A percentile compares a stretch with the other conserved stretches of the same genome.
These are phyloP conservation scores for Lateolabrax maculatus DNA, from an alignment of 2,797 vertebrate species.

Conservation along the genomic window DNA sequence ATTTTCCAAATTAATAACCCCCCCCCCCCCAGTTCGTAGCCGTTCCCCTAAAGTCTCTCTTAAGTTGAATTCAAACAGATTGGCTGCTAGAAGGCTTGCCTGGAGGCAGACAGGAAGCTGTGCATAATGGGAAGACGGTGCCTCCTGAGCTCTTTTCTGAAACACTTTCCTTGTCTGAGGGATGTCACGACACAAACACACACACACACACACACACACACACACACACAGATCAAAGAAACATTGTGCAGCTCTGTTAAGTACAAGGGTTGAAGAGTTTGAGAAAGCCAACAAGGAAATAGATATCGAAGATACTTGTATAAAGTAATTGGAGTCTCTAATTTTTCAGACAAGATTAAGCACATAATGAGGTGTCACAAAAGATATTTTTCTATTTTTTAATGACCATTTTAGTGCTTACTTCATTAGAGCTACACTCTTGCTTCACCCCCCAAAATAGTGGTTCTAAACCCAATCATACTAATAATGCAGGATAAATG, in stretches of 20 bases:
- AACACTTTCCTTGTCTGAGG: conserved; percentile 54
- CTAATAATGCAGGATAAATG: conserved; percentile 3
- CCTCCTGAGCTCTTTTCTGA: conserved; percentile 58
- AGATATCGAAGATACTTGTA: conserved; percentile 17
- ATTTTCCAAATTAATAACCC: conserved; percentile 49
- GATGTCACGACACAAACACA: conserved; percentile 47
- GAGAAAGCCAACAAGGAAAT: conserved; percentile 38
- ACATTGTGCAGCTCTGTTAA: conserved; percentile 43
- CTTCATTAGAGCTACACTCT: conserved; percentile 3
- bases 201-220: conserved; percentile 38
- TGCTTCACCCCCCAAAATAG: conserved; percentile 5
- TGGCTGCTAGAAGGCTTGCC: conserved; percentile 61
- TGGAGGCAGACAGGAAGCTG: conserved; percentile 69
- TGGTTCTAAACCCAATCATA: conserved; percentile 1
- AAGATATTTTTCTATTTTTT: not conserved
- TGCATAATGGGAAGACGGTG: conserved; percentile 58
- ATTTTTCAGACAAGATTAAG: conserved; percentile 14
- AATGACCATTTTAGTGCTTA: conserved; percentile 11
- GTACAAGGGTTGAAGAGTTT: conserved; percentile 34
- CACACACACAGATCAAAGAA: conserved; percentile 44
- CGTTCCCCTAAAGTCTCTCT: conserved; percentile 42
- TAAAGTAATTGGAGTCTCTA: not conserved
- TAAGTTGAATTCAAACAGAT: conserved; percentile 60
- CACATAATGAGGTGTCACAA: conserved; percentile 9
- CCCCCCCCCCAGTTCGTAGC: not conserved